Percentiles rank a stretch among this genome's conserved stretches.
phyloP scores from a whole-genome alignment of 1,140 invertebrate genomes.

The Drosophila quadrilineata region DNA sequence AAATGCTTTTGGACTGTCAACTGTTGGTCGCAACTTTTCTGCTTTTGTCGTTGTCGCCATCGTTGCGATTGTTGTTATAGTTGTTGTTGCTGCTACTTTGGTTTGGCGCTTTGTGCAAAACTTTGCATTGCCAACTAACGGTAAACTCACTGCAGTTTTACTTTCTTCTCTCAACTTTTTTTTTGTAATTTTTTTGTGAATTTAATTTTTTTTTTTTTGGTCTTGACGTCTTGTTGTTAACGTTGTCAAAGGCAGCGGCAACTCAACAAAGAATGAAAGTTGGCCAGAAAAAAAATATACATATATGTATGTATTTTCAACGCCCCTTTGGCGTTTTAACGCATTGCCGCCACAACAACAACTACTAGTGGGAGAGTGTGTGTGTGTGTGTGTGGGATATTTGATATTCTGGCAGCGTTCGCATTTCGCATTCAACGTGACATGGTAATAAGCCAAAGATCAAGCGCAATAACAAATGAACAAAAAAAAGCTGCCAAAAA shows the following conservation, averaged over 20 bases:
- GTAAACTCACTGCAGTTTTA: too few relatives aligned
- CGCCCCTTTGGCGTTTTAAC: constrained; percentile 74
- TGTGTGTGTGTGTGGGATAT: constrained; percentile 16
- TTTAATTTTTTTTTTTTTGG: too few relatives aligned
- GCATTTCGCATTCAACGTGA: constrained; percentile 70
- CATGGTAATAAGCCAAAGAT: constrained; percentile 80
- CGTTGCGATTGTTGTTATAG: constrained; percentile 3
- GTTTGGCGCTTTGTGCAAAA: constrained; percentile 20
- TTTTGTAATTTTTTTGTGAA: too few relatives aligned
- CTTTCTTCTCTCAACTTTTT: too few relatives aligned
- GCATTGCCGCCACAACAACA: constrained; percentile 44
- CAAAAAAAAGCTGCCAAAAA: constrained; percentile 20
- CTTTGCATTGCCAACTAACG: too few relatives aligned
- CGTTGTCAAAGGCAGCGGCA: constrained; percentile 34
- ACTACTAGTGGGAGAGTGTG: constrained; percentile 5
- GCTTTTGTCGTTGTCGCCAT: constrained; percentile 20
- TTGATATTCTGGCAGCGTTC: constrained; percentile 66
- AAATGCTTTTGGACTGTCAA: constrained; percentile 80
- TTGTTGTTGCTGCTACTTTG: constrained; percentile 6
- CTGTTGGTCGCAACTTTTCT: constrained; percentile 72
- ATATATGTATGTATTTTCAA: too few relatives aligned
- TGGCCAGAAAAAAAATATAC: too few relatives aligned
- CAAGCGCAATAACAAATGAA: constrained; percentile 61
- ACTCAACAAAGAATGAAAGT: constrained; percentile 11
- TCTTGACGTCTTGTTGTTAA: constrained; percentile 48